Evolutionary conservation across 1,140 invertebrate genomes (phyloP).

Genomic region (Drosophila nasuta): DNA sequence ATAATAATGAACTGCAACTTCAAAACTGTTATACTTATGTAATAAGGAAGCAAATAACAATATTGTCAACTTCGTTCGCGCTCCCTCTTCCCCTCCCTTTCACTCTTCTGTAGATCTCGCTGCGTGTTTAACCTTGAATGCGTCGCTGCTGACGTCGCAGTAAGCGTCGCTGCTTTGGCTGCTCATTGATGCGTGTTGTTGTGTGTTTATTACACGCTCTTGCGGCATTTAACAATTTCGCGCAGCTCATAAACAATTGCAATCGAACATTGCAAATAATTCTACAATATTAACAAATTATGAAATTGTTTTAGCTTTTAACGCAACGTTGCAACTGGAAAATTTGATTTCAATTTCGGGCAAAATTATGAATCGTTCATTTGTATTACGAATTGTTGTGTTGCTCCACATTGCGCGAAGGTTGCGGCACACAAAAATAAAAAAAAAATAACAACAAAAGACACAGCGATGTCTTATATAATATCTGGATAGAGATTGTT

Average conservation of each 20-base stretch:
- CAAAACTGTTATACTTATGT: not conserved
- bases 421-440: conserved; percentile 43
- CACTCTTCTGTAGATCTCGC: conserved; percentile 13
- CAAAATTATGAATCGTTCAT: conserved; percentile 36
- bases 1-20: not conserved
- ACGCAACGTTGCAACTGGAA: conserved; percentile 21
- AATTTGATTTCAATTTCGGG: conserved; percentile 4
- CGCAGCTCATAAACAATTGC: conserved; percentile 56
- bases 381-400: conserved; percentile 42
- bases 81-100: not conserved
- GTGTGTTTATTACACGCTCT: conserved; percentile 43
- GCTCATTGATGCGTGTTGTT: conserved; percentile 63
- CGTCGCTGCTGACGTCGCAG: conserved; percentile 6
- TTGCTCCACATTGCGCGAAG: conserved; percentile 54
- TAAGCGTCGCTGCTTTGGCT: conserved; percentile 23
- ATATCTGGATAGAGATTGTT: conserved; percentile 39
- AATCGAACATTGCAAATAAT: conserved; percentile 51
- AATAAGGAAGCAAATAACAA: too few species aligned
- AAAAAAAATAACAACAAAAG: not conserved
- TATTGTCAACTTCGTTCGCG: not conserved
- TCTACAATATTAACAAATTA: conserved; percentile 32
- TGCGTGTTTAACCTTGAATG: conserved; percentile 64
- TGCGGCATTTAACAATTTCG: conserved; percentile 45
- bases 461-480: conserved; percentile 50
- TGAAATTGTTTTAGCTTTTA: conserved; percentile 15